Evolutionary conservation across 2,797 vertebrate genomes (phyloP).

Genomic region (Taeniopygia guttata): DNA sequence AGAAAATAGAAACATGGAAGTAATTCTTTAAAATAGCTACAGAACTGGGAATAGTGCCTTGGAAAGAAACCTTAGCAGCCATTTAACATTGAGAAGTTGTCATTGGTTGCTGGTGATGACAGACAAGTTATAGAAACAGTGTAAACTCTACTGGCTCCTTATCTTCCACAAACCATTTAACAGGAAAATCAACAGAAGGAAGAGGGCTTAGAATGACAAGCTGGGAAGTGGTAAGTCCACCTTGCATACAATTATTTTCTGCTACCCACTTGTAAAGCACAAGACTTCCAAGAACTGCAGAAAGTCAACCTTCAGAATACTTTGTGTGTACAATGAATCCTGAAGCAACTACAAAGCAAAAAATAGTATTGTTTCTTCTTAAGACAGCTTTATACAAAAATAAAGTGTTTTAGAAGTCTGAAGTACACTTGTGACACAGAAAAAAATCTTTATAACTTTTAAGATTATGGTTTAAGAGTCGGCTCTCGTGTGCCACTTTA

Average conservation of each 20-base stretch:
- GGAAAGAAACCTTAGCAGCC: background rate
- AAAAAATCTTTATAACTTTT: background rate
- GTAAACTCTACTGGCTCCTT: background rate
- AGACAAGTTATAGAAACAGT: background rate
- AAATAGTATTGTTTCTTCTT: background rate
- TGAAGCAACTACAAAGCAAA: background rate
- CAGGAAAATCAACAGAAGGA: background rate
- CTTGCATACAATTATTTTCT: background rate
- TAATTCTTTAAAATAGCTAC: background rate
- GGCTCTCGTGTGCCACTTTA: background rate
- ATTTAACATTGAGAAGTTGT: background rate
- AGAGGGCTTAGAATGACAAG: background rate
- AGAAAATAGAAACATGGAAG: background rate
- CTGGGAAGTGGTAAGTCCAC: background rate
- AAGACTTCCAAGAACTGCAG: background rate
- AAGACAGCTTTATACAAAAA: background rate
- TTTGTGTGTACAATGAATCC: background rate
- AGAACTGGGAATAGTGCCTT: background rate
- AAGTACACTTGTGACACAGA: background rate
- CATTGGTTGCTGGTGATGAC: background rate
- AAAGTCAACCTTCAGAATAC: background rate
- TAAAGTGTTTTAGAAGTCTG: background rate
- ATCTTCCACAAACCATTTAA: background rate
- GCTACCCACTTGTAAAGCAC: background rate
- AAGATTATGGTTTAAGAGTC: background rate